A percentile compares a stretch with the other conserved stretches of the same genome.
These are phyloP conservation scores for Hemibates koningsi DNA, from an alignment of 2,113 vertebrate genomes.

Conservation along the genomic window DNA sequence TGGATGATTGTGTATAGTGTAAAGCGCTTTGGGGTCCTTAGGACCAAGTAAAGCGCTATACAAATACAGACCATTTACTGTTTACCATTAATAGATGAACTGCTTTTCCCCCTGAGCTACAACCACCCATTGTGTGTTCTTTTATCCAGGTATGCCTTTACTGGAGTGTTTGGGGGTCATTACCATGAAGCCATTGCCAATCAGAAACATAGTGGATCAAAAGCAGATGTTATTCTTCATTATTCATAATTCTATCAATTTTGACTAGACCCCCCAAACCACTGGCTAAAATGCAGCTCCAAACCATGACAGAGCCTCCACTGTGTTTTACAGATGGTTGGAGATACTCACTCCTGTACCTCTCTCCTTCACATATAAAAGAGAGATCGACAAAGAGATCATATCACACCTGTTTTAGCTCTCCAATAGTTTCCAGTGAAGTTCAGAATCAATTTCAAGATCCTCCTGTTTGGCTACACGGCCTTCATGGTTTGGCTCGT, in stretches of 20 bases:
- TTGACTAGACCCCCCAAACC: neutral
- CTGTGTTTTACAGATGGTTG: neutral
- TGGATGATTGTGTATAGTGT: no score
- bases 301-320: neutral
- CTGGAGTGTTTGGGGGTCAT: neutral
- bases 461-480: no score
- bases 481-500: no score
- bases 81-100: neutral
- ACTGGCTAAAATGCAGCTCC: neutral
- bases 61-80: no score
- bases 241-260: neutral
- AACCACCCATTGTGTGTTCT: neutral
- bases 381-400: neutral
- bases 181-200: neutral
- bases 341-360: neutral
- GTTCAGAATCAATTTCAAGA: no score
- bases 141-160: neutral
- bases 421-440: neutral
- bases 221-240: neutral
- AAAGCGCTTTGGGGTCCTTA: no score
- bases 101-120: neutral
- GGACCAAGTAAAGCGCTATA: no score
- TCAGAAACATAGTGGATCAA: neutral
- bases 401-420: neutral
- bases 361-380: neutral